Percentiles rank a stretch among this genome's conserved stretches.
Evolutionary conservation across 2,888 invertebrate species (phyloP).

Genomic region (Synergus japonicus): DNA sequence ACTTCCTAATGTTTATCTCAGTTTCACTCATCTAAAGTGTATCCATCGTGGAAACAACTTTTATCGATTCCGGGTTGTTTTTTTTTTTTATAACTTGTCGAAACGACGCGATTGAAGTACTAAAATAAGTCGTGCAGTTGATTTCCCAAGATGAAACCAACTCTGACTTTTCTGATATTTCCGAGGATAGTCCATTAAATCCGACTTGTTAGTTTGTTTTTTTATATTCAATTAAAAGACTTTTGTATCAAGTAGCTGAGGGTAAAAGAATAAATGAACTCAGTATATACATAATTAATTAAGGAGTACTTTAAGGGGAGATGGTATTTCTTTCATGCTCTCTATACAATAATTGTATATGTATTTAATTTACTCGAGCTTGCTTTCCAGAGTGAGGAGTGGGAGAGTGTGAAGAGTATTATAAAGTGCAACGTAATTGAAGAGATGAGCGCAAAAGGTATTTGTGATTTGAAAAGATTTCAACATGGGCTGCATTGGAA

Average conservation of each 20-base stretch:
- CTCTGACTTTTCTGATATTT: slow-evolving; percentile 35
- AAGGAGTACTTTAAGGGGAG: background rate
- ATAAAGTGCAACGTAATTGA: slow-evolving; percentile 25
- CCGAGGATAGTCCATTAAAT: slow-evolving; percentile 23
- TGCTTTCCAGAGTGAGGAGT: background rate
- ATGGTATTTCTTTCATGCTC: background rate
- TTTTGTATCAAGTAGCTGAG: background rate
- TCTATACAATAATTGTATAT: background rate
- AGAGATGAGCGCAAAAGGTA: slow-evolving; percentile 30
- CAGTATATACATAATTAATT: background rate
- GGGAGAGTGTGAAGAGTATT: background rate
- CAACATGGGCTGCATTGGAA: slow-evolving; percentile 17
- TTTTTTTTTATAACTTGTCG: slow-evolving; percentile 24
- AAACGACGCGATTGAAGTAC: slow-evolving; percentile 27
- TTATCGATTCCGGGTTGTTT: background rate
- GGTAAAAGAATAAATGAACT: background rate
- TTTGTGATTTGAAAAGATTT: slow-evolving; percentile 23
- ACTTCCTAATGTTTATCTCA: background rate
- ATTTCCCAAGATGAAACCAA: slow-evolving; percentile 34
- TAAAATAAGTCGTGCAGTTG: slow-evolving; percentile 36
- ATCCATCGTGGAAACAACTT: background rate
- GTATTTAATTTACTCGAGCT: background rate
- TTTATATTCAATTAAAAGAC: slow-evolving; percentile 4
- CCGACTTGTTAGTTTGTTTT: background rate
- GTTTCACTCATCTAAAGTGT: slow-evolving; percentile 1